Evolutionary conservation across 1,140 invertebrate species (phyloP), one percentile per base, ranked within the genome.

Genomic region (Sitophilus oryzae): DNA sequence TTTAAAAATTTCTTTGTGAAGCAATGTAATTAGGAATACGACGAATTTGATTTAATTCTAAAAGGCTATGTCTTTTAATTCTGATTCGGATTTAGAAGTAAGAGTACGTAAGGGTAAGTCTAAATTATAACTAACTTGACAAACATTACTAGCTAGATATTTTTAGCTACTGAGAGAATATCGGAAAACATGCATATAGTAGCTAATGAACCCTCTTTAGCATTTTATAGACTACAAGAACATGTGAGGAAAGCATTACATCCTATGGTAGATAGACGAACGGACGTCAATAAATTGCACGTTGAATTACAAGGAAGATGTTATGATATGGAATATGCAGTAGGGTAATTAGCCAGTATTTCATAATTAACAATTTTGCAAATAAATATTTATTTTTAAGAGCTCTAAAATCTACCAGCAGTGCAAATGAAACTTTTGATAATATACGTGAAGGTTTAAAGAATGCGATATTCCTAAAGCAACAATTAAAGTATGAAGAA

Each of bases 271-370:
- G 90, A 94, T 63, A 84, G 91, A 69, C 78, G 90, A 67, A 82
- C 89, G 10, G 91, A 96, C 73, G 89, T 96, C 5, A 80, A 84
- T 25, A 84, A 87, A 58, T 74, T 95, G 30, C 86, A 93, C 66
- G 83, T 86, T 62, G 84, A 90, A 62, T 76, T 97, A 2, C 89
- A 95, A 75, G 93, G 93, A 21, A 82, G 87, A 55, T 93, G 91
- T 71, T 96, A 95, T 75, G 94, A 96, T 76, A 85, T 93, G 52
- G 94, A 97, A 72, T 96, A 96, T 81, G 89, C 90, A 52, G 80
- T 93, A 6, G 82, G 85, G 87, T 90, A 79, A n/a, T n/a, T 30
- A 11, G 25, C 5, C 25, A 6, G 25, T 30, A 11, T 30, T n/a
- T n/a, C n/a, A 30, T 6, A 30, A 30, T 30, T 30, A 30, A 30